Conservation (phyloP, 2,888 invertebrate genomes). For the Drosophila atripex region DNA sequence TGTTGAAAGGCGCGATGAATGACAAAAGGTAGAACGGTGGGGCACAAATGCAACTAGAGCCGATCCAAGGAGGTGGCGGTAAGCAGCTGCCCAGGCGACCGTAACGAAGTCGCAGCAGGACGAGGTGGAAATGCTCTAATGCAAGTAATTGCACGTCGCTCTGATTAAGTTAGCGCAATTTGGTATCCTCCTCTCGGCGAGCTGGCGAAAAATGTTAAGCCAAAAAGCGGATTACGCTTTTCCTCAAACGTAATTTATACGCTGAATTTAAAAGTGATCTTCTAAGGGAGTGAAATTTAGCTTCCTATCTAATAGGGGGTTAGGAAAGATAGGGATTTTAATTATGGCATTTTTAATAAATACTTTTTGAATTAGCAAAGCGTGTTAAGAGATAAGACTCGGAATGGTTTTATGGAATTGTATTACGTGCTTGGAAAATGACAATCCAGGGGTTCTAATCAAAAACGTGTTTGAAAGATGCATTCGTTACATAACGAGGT, state of each 20-base stretch:
- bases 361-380: neutral
- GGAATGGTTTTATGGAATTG: slow-evolving; percentile 5
- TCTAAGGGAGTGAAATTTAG: slow-evolving; percentile 16
- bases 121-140: slow-evolving; percentile 56
- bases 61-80: slow-evolving; percentile 32
- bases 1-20: slow-evolving; percentile 68
- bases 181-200: slow-evolving; percentile 43
- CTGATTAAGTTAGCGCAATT: slow-evolving; percentile 73
- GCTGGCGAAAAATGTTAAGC: slow-evolving; percentile 62
- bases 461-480: slow-evolving; percentile 19
- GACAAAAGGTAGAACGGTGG: slow-evolving; percentile 65
- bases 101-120: slow-evolving; percentile 1
- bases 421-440: slow-evolving; percentile 8
- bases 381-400: neutral
- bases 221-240: slow-evolving; percentile 71
- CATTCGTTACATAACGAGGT: slow-evolving; percentile 16
- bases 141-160: slow-evolving; percentile 76
- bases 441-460: slow-evolving; percentile 29
- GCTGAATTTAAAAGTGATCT: slow-evolving; percentile 65
- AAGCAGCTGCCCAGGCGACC: slow-evolving; percentile 21
- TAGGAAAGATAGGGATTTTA: neutral
- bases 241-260: slow-evolving; percentile 62
- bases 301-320: neutral
- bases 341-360: neutral
- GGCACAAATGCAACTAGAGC: slow-evolving; percentile 10